Evolutionary conservation across 1,140 invertebrate species (phyloP).

Genomic region (Ladona fulva): DNA sequence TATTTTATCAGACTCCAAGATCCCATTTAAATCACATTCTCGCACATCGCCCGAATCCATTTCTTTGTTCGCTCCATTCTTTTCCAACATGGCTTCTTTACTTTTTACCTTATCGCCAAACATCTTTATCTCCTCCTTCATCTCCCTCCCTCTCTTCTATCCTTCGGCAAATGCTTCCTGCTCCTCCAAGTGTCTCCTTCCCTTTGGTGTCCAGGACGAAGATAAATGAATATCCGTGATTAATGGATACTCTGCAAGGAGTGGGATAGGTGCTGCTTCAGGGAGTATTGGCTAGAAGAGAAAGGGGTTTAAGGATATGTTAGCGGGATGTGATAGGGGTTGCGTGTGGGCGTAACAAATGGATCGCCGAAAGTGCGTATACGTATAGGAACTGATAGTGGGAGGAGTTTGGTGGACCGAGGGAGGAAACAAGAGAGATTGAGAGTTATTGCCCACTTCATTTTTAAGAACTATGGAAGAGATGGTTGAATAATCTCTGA

Average conservation of each 20-base stretch:
- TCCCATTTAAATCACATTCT: no score
- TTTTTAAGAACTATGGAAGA: no score
- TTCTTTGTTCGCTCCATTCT: no score
- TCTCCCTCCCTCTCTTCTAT: neutral
- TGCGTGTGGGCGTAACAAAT: neutral
- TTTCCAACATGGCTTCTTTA: no score
- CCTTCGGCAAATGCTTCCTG: neutral
- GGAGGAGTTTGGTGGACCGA: neutral
- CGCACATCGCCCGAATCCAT: no score
- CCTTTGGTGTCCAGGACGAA: neutral
- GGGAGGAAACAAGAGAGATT: neutral
- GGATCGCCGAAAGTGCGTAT: neutral
- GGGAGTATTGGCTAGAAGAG: neutral
- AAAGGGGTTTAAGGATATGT: neutral
- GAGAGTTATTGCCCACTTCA: neutral
- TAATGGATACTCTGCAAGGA: neutral
- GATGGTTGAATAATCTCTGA: no score
- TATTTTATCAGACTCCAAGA: no score
- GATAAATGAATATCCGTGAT: slow-evolving; percentile 6
- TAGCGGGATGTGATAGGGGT: neutral
- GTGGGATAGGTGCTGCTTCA: neutral
- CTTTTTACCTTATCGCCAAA: no score
- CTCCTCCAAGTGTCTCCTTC: neutral
- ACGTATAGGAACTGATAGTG: no score
- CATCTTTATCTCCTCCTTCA: neutral